phyloP scores from a whole-genome alignment of 2,888 invertebrate genomes.

The Troides helena region DNA sequence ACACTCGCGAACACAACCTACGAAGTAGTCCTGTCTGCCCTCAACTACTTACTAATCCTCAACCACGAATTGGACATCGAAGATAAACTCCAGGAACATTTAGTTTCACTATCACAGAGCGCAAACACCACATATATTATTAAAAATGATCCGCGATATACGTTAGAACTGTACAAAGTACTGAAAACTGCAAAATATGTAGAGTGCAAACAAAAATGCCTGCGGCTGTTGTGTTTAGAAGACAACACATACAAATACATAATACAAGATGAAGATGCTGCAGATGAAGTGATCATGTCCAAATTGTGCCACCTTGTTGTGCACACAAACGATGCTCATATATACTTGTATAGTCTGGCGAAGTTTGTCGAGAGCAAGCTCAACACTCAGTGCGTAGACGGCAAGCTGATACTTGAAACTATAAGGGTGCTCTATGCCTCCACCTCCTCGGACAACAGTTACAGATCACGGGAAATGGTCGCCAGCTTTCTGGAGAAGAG shows the following conservation, averaged over 20 bases:
- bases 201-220: slow-evolving; percentile 59
- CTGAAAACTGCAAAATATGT: slow-evolving; percentile 46
- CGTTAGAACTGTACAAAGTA: slow-evolving; percentile 43
- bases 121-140: slow-evolving; percentile 36
- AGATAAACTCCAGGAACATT: slow-evolving; percentile 46
- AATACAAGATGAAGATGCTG: slow-evolving; percentile 37
- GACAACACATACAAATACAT: slow-evolving; percentile 49
- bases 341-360: slow-evolving; percentile 55
- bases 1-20: slow-evolving; percentile 44
- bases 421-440: slow-evolving; percentile 49
- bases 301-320: slow-evolving; percentile 50
- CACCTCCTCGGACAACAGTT: slow-evolving; percentile 54
- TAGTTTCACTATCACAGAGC: slow-evolving; percentile 36
- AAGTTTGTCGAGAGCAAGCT: slow-evolving; percentile 45
- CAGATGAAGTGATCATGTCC: slow-evolving; percentile 41
- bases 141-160: slow-evolving; percentile 37
- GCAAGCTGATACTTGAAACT: slow-evolving; percentile 42
- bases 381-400: slow-evolving; percentile 26
- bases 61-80: slow-evolving; percentile 42
- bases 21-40: slow-evolving; percentile 44
- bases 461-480: slow-evolving; percentile 46
- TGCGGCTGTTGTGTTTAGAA: slow-evolving; percentile 52
- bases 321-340: slow-evolving; percentile 56
- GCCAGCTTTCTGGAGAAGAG: slow-evolving; percentile 52
- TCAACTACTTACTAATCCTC: slow-evolving; percentile 48